phyloP scores from a whole-genome alignment of 2,888 invertebrate genomes.

The Apoda limacodes region DNA sequence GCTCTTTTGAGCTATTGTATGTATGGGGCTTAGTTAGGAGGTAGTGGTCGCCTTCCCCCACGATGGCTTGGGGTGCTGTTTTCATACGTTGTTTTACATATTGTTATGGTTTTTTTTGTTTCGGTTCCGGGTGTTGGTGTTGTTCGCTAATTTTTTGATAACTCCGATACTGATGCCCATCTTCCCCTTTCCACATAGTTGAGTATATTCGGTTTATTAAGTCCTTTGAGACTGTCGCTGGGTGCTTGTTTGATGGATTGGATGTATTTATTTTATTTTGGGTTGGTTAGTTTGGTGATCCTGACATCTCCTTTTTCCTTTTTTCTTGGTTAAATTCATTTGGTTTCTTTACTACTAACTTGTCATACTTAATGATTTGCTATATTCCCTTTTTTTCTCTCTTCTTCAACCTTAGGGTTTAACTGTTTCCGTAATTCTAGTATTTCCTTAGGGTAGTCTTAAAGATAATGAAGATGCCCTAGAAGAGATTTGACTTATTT shows the following conservation, averaged over 20 bases:
- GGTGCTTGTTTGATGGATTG: not conserved
- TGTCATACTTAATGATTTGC: slow-evolving; percentile 10
- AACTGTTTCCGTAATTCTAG: slow-evolving; percentile 10
- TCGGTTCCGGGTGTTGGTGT: slow-evolving; percentile 2
- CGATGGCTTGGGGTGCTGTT: too few relatives aligned
- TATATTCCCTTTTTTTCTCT: slow-evolving; percentile 10
- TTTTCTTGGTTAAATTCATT: slow-evolving; percentile 6
- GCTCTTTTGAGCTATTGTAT: too few relatives aligned
- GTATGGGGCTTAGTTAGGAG: too few relatives aligned
- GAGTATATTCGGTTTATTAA: slow-evolving; percentile 7
- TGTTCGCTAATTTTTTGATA: slow-evolving; percentile 4
- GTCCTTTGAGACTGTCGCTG: too few relatives aligned
- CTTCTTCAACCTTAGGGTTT: slow-evolving; percentile 7
- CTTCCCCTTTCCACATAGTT: slow-evolving; percentile 7
- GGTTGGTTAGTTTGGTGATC: slow-evolving; percentile 4
- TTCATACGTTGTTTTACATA: too few relatives aligned
- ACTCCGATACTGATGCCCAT: slow-evolving; percentile 3
- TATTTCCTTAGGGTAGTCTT: slow-evolving; percentile 9
- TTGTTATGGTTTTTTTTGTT: slow-evolving; percentile 9
- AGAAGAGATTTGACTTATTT: slow-evolving; percentile 7
- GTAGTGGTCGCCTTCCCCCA: too few relatives aligned
- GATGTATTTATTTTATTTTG: not conserved
- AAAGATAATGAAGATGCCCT: slow-evolving; percentile 5
- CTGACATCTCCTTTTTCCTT: slow-evolving; percentile 9
- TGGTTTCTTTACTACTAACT: slow-evolving; percentile 11